A percentile compares a stretch with the other conserved stretches of the same genome.
These are phyloP conservation scores for Polypedilum pembai DNA, from an alignment of 1,140 invertebrate species.

Conservation along the genomic window DNA sequence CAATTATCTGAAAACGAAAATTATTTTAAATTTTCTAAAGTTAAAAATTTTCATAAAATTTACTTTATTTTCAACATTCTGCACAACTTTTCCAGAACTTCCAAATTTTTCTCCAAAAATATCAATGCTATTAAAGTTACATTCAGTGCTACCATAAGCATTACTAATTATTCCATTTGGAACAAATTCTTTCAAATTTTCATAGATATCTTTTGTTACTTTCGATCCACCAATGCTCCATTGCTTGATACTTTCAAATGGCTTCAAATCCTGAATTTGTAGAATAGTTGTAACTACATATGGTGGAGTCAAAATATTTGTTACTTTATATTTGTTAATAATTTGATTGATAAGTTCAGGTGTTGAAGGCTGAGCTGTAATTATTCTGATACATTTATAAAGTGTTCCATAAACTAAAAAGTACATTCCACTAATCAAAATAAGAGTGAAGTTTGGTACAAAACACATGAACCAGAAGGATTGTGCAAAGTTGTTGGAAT, in stretches of 20 bases:
- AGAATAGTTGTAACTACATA: slow-evolving; percentile 36
- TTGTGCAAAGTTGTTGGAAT: not conserved
- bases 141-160: slow-evolving; percentile 29
- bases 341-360: slow-evolving; percentile 39
- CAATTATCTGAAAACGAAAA: not conserved
- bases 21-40: not conserved
- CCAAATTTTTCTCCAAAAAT: not conserved
- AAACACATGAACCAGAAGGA: too few species aligned
- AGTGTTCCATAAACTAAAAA: slow-evolving; percentile 40
- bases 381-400: slow-evolving; percentile 38
- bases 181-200: slow-evolving; percentile 24
- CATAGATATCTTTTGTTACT: not conserved
- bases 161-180: slow-evolving; percentile 27
- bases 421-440: slow-evolving; percentile 40
- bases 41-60: not conserved
- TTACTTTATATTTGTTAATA: slow-evolving; percentile 39
- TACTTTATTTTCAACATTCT: not conserved
- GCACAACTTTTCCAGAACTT: not conserved
- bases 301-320: slow-evolving; percentile 37
- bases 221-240: slow-evolving; percentile 1
- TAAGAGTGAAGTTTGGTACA: slow-evolving; percentile 35
- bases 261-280: slow-evolving; percentile 35
- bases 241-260: slow-evolving; percentile 31
- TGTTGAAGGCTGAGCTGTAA: slow-evolving; percentile 37
- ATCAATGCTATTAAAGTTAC: not conserved